Evolutionary conservation across 2,888 invertebrate genomes (phyloP).

Genomic region (Oscheius onirici): DNA sequence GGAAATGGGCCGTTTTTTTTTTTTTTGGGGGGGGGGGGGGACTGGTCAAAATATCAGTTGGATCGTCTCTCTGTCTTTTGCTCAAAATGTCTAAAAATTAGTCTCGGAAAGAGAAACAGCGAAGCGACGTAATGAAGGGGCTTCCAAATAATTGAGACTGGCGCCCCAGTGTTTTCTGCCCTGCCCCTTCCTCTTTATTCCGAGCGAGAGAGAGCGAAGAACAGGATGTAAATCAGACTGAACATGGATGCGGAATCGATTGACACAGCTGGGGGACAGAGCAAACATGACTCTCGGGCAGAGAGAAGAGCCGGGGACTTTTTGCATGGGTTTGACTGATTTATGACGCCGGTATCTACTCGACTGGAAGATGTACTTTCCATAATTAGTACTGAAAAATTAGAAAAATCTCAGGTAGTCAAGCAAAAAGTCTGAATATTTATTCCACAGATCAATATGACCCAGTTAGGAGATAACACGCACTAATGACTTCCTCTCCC

Average conservation of each 20-base stretch:
- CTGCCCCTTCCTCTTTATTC: not conserved
- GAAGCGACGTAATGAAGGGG: too few species aligned
- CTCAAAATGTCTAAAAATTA: not conserved
- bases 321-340: not conserved
- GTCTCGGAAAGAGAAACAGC: not conserved
- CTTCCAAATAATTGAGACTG: not conserved
- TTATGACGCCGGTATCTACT: too few species aligned
- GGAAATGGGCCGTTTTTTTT: not conserved
- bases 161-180: not conserved
- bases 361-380: too few species aligned
- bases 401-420: too few species aligned
- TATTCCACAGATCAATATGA: constrained; percentile 7
- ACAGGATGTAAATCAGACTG: not conserved
- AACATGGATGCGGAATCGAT: constrained; percentile 5
- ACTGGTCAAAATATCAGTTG: too few species aligned
- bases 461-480: not conserved
- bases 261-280: constrained; percentile 14
- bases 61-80: too few species aligned
- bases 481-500: not conserved
- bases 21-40: not conserved
- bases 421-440: not conserved
- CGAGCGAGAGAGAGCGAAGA: not conserved
- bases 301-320: not conserved
- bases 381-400: too few species aligned
- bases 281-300: not conserved